Base-by-base conservation (phyloP, 2,888 invertebrate species). In the Agrilus biguttatus region DNA sequence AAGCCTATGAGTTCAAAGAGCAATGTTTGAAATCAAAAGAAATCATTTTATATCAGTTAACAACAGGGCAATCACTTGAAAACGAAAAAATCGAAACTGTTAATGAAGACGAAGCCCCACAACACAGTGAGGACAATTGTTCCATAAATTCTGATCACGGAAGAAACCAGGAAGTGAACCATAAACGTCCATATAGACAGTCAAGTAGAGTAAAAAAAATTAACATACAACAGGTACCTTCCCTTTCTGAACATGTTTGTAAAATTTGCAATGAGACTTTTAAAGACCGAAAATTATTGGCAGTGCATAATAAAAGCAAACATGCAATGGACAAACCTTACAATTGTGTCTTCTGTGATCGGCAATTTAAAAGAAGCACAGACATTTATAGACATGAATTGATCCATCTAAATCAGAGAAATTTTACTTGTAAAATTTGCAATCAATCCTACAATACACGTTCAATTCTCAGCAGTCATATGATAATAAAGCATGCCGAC, bases 11-110 rank as follows among this genome's bases (percentile, higher is more conserved):
- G 10, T 62, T 62, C 46, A 51, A 55, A 41, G 49, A 53, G 37
- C 45, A 53, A 28, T 61, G 61, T 47, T 51, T 60, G 14, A 51
- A 50, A 14, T 58, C 60, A 10, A 49, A 52, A 19, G 43, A 43
- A 21, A 38, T 44, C 23, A 28, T 28, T 28, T 28, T 6, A 8
- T 23, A 23, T 23, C 23, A 48, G 47, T 13, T 50, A 44, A 34
- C 34, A 33, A 7, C 41, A 41, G 40, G 14, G 23, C 10, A 34
- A 36, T 3, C 34, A 17, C n/a, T 14, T 28, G 14, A 33, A 43
- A 28, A 28, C 13, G 37, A 33, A 33, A 8, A 28, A 28, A 10
- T 10, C 6, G 17, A 8, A 36, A 10, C 13, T n/a, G 2, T 8
- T 17, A 36, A 14, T 36, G 17, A n/a, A 14, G 6, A 4, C 10